A percentile compares a stretch with the other conserved stretches of the same genome.
Evolutionary conservation across 2,888 invertebrate genomes (phyloP).

Genomic region (Synergus itoensis): DNA sequence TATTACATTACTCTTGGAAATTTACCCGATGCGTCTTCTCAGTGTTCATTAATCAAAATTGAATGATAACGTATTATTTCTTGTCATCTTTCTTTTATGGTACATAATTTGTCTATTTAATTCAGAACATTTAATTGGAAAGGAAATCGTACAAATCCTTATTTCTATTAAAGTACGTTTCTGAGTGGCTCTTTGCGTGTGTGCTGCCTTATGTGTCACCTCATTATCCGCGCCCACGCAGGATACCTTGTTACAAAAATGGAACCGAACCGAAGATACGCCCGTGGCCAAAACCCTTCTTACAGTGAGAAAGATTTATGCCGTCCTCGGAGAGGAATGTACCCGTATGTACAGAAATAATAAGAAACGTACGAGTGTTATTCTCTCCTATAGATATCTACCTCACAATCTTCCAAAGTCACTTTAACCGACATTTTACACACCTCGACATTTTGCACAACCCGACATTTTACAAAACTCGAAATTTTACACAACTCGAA

Average conservation of each 20-base stretch:
- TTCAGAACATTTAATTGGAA: too few species aligned
- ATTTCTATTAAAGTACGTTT: neutral
- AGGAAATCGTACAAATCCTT: neutral
- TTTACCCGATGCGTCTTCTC: too few species aligned
- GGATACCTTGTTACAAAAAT: slow-evolving; percentile 2
- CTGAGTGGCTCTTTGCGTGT: neutral
- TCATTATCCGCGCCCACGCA: slow-evolving; percentile 59
- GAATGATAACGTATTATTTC: too few species aligned
- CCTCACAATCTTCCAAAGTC: slow-evolving; percentile 52
- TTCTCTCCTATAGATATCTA: slow-evolving; percentile 52
- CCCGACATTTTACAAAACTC: neutral
- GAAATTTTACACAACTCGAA: neutral
- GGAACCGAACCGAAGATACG: slow-evolving; percentile 39
- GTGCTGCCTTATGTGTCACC: slow-evolving; percentile 42
- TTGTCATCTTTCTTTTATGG: too few species aligned
- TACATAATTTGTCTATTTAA: too few species aligned
- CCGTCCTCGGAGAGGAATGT: slow-evolving; percentile 38
- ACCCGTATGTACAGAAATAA: slow-evolving; percentile 52
- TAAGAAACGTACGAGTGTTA: slow-evolving; percentile 49
- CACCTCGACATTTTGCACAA: neutral
- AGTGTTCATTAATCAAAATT: too few species aligned
- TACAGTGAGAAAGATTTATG: slow-evolving; percentile 43
- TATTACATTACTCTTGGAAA: neutral
- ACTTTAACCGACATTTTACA: slow-evolving; percentile 1
- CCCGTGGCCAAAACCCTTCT: slow-evolving; percentile 37